A percentile compares a stretch with the other conserved stretches of the same genome.
phyloP scores from a whole-genome alignment of 2,888 invertebrate species.

The Leptinotarsa peninsularis region DNA sequence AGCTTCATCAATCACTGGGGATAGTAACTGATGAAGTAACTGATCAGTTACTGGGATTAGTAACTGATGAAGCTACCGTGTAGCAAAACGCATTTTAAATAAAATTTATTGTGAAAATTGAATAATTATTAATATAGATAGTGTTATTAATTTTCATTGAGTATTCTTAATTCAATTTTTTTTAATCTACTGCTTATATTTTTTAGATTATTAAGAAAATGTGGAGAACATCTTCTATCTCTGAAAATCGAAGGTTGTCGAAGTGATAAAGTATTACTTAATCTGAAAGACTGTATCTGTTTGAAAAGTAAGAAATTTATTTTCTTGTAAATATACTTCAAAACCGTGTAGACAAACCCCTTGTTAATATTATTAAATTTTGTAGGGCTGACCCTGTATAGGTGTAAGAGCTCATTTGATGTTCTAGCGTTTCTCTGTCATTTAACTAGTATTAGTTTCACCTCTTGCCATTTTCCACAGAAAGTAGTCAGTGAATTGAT shows the following conservation, averaged over 20 bases:
- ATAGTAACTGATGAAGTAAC: no score
- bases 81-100: no score
- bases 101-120: no score
- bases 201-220: constrained; percentile 53
- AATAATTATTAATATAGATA: no score
- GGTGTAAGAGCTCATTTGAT: constrained; percentile 56
- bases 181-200: constrained; percentile 1
- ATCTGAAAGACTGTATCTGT: constrained; percentile 53
- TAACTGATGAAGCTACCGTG: no score
- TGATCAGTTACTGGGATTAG: no score
- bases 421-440: constrained; percentile 48
- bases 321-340: neutral
- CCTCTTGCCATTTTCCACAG: constrained; percentile 54
- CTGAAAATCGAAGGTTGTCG: constrained; percentile 55
- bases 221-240: constrained; percentile 51
- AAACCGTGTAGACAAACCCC: constrained; percentile 1
- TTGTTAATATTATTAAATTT: constrained; percentile 16
- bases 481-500: constrained; percentile 52
- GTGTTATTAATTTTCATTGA: no score
- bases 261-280: constrained; percentile 51
- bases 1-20: no score
- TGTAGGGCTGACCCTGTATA: constrained; percentile 51
- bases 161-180: no score
- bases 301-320: constrained; percentile 50
- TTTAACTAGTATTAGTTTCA: constrained; percentile 49